phyloP scores from a whole-genome alignment of 2,888 invertebrate genomes.

The Hymenopus coronatus region DNA sequence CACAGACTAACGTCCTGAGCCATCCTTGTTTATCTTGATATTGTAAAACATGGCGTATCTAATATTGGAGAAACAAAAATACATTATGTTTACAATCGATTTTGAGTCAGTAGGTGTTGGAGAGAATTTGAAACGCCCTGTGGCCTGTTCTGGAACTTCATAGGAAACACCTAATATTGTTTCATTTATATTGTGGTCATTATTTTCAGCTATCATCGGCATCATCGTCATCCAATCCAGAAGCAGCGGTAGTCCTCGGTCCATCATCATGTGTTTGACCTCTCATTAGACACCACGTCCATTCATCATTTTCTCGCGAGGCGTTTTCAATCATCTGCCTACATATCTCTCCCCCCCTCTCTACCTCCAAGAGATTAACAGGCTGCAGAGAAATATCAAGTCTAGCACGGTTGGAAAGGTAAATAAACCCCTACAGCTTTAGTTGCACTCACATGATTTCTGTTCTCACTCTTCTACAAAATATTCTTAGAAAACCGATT shows the following conservation, averaged over 20 bases:
- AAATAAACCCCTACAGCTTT: too few species aligned
- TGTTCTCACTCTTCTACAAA: too few species aligned
- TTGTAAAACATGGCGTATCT: too few species aligned
- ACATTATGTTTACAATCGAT: too few species aligned
- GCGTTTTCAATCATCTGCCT: not conserved
- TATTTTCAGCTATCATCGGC: not conserved
- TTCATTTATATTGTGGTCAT: not conserved
- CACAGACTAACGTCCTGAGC: too few species aligned
- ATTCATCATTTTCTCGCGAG: not conserved
- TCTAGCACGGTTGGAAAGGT: too few species aligned
- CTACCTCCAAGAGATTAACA: not conserved
- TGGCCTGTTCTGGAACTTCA: not conserved
- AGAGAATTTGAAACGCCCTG: not conserved
- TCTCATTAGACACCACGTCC: slow-evolving; percentile 3
- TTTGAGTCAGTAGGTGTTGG: too few species aligned
- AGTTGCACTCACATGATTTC: too few species aligned
- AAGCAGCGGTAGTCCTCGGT: not conserved
- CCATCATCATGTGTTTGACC: not conserved
- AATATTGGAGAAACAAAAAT: too few species aligned
- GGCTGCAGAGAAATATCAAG: too few species aligned
- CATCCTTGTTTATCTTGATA: too few species aligned
- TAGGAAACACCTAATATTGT: not conserved
- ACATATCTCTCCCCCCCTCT: not conserved
- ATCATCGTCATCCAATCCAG: not conserved
- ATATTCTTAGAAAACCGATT: too few species aligned